Base-by-base conservation (phyloP, 2,113 vertebrate species). In the Macquaria australasica region DNA sequence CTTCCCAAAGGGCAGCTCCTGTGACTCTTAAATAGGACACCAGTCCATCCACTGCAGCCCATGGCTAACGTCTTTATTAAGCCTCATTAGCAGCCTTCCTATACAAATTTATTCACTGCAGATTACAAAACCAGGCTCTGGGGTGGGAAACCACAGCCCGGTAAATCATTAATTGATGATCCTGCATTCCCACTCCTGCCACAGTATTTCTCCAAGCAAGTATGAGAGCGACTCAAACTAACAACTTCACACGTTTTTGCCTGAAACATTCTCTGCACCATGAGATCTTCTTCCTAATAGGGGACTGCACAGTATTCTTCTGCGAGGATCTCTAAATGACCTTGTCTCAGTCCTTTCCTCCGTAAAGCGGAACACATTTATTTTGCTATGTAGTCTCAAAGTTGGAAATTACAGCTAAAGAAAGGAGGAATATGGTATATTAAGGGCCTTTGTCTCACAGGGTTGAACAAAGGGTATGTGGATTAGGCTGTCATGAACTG, bases 151-250 rank as follows among this genome's bases (percentile, higher is more conserved):
- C 83, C 73, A 73, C 84, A 82, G 84, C 75, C 84, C 83, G 45
- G 86, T 87, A 88, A 92, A 90, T 94, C 93, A 84, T 89, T 93
- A 95, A 93, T 91, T 93, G 94, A 94, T 86, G 92, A 91, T 88
- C 80, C 87, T 84, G 89, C 87, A 74, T 77, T 85, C 86, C 66
- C 81, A 72, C 50, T 73, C 69, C 23, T 10, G 66, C 85, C 79
- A 55, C 78, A 84, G 64, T 83, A 74, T 87, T 84, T 89, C 78
- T 83, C 74, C 12, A 1, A 92, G 87, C 82, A 7, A 34, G 70
- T 58, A 23, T 20, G 75, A 84, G 77, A 83, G 77, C 73, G 62
- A 83, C 73, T 87, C 78, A 74, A 79, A 87, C 85, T 81, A 87
- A 80, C 77, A 82, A 77, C 63, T 56, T 51, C 39, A 21, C 63